These are phyloP conservation scores for Tuta absoluta DNA, from an alignment of 2,888 invertebrate genomes.

Conservation along the genomic window DNA sequence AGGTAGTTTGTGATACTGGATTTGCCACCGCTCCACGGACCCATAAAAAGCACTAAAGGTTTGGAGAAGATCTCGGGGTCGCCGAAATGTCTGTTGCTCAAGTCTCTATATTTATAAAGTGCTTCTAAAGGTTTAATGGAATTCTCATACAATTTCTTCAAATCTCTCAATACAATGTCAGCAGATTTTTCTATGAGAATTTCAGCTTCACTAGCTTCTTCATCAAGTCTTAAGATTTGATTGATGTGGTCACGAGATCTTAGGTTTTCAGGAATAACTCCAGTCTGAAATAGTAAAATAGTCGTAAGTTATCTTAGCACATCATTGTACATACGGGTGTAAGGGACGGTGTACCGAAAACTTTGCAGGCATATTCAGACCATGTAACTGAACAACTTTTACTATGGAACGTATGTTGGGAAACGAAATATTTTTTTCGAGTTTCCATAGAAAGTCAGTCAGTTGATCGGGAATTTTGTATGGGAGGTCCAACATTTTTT, in stretches of 20 bases:
- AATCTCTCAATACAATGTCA: constrained; percentile 89
- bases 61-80: constrained; percentile 98
- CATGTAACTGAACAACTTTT: too few species aligned
- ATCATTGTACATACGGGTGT: too few species aligned
- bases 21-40: constrained; percentile 98
- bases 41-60: constrained; percentile 95
- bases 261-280: constrained; percentile 88
- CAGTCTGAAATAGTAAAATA: constrained; percentile 77
- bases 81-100: constrained; percentile 95
- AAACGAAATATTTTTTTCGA: too few species aligned
- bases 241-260: constrained; percentile 90
- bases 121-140: constrained; percentile 94
- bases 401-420: too few species aligned
- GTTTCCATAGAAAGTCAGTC: too few species aligned
- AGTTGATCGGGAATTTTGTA: too few species aligned
- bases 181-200: constrained; percentile 86
- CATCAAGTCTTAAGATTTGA: constrained; percentile 89
- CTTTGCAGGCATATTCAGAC: too few species aligned
- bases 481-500: too few species aligned
- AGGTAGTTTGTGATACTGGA: constrained; percentile 96
- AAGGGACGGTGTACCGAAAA: too few species aligned
- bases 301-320: too few species aligned
- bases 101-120: constrained; percentile 94
- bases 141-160: constrained; percentile 92
- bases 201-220: constrained; percentile 87